phyloP scores from a whole-genome alignment of 2,113 vertebrate genomes.

The Indicator maculatus region DNA sequence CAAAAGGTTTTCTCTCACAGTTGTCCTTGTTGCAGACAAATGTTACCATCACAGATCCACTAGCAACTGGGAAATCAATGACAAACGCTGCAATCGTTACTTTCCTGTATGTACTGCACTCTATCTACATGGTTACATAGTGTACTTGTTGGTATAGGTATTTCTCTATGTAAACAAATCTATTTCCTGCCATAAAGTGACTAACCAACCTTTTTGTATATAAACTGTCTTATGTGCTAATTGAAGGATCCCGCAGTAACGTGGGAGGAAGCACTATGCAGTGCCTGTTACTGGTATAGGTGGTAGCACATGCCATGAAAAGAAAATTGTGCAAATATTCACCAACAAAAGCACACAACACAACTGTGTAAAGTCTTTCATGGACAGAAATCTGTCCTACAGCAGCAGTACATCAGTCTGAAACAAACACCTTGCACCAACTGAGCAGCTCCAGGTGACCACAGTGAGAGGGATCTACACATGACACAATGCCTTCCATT shows the following conservation, averaged over 20 bases:
- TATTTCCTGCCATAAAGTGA: background rate
- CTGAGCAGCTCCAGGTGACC: background rate
- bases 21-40: background rate
- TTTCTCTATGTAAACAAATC: background rate
- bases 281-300: background rate
- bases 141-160: background rate
- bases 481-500: background rate
- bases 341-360: background rate
- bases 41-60: background rate
- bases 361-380: background rate
- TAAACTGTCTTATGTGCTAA: background rate
- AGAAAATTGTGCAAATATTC: background rate
- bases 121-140: background rate
- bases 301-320: background rate
- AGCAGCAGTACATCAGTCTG: background rate
- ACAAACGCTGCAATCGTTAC: background rate
- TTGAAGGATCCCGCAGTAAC: background rate
- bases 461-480: fast-evolving
- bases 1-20: background rate
- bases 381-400: background rate
- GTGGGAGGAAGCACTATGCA: background rate
- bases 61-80: background rate
- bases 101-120: background rate
- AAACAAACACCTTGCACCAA: background rate
- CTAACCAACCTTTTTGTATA: background rate